Base-by-base conservation (phyloP, 2,797 vertebrate species). In the Enteromius treurensis region DNA sequence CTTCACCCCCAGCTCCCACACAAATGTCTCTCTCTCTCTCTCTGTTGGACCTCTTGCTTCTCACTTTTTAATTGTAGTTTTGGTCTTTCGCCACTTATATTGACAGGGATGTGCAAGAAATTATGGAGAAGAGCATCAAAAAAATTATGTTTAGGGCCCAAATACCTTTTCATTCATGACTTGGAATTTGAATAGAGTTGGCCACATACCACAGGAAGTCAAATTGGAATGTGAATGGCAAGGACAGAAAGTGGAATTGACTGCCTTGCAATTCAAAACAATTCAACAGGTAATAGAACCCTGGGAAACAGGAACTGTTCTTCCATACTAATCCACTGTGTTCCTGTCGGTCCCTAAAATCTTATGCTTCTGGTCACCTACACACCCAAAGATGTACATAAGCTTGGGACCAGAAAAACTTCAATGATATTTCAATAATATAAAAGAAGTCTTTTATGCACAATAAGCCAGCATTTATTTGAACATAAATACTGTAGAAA, bases 1-100 rank as follows among this genome's bases (percentile, higher is more conserved):
- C 80, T 85, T 83, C 83, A 83, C 83, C 83, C 81, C 71, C 42
- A 64, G 53, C 37, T 45, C 15, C 68, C 81, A 67, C 73, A 42
- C 47, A 21, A 82, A 75, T 62, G 8, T 65, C 70, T 75, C 42
- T 81, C 45, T 74, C 42, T 51, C 21, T 26, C 55, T 51, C 70
- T 49, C 70, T 26, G 14, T 49, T 65, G n/a, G 17, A 40, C 21
- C 53, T 58, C 40, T 76, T 21, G n/a, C 11, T 71, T 47, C 3
- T 62, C 17, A 10, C 51, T 58, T 74, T 73, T 68, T 73, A 11
- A 49, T 64, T 71, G 40, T 34, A 47, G 2, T 79, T 51, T 55
- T 45, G 21, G 5, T 5, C 32, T 53, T 69, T 79, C 23, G 10
- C 14, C 67, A 26, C 11, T 60, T 21, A 10, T n/a, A 60, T 23